These are phyloP conservation scores for Dynastes maya DNA, from an alignment of 2,888 invertebrate genomes.

Conservation along the genomic window DNA sequence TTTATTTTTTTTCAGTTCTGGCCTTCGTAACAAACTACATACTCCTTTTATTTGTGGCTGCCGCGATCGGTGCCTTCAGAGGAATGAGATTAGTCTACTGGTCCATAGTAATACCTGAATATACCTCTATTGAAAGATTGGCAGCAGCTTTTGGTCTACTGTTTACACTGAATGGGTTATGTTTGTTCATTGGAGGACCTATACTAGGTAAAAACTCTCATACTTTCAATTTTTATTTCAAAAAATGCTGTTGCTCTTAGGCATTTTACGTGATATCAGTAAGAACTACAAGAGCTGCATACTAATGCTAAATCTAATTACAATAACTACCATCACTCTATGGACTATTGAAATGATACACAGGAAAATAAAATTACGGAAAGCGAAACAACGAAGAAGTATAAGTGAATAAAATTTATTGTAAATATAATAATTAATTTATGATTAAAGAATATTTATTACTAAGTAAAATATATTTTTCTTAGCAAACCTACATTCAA, in stretches of 20 bases:
- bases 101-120: slow-evolving; percentile 76
- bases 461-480: too few species aligned
- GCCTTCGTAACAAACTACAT: slow-evolving; percentile 53
- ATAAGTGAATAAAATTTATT: neutral
- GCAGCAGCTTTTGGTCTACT: slow-evolving; percentile 79
- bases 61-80: slow-evolving; percentile 76
- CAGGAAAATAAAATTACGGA: slow-evolving; percentile 15
- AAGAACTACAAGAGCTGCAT: slow-evolving; percentile 39
- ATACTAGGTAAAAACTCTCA: slow-evolving; percentile 72
- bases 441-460: slow-evolving; percentile 38
- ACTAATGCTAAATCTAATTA: slow-evolving; percentile 38
- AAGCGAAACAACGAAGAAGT: neutral
- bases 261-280: slow-evolving; percentile 32
- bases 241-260: neutral
- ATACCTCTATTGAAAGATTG: slow-evolving; percentile 76
- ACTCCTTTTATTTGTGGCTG: slow-evolving; percentile 69
- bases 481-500: too few species aligned
- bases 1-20: slow-evolving; percentile 56
- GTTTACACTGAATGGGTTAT: slow-evolving; percentile 77
- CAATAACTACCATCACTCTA: slow-evolving; percentile 25
- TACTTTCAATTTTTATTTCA: neutral
- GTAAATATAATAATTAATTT: slow-evolving; percentile 12
- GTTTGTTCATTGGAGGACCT: slow-evolving; percentile 74
- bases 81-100: slow-evolving; percentile 79
- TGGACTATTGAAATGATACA: slow-evolving; percentile 32